Conservation (phyloP, 2,797 vertebrate genomes). For the Meriones psammophilus region DNA sequence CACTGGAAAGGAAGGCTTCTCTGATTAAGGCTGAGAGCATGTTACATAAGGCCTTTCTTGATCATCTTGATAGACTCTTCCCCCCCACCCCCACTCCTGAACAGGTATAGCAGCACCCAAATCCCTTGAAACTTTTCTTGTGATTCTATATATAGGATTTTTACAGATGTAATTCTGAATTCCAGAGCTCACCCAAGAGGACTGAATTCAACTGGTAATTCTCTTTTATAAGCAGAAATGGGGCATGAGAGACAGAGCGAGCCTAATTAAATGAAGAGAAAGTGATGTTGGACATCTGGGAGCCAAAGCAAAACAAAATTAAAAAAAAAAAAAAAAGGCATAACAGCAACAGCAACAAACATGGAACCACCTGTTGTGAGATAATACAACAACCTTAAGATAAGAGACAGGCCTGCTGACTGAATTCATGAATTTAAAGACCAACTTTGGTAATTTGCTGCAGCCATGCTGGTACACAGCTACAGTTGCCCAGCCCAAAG, state of each 20-base stretch:
- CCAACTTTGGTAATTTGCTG: neutral
- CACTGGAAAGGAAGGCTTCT: neutral
- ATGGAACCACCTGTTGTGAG: neutral
- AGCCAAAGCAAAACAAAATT: neutral
- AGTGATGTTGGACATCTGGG: neutral
- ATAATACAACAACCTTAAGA: neutral
- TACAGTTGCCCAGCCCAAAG: neutral
- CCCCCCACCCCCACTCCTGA: neutral
- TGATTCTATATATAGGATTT: neutral
- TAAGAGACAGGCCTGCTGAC: fast-evolving
- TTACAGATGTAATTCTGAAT: neutral
- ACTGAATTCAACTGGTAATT: neutral
- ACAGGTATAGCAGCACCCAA: neutral
- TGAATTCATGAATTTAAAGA: neutral
- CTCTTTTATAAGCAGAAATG: neutral
- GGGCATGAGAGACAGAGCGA: neutral
- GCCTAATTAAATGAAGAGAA: neutral
- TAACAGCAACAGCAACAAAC: no score
- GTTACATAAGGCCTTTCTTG: neutral
- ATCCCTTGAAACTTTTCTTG: neutral
- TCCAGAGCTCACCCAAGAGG: neutral
- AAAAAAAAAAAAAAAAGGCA: no score
- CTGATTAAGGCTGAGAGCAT: no score
- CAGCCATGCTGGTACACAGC: neutral
- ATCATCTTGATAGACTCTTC: neutral